Evolutionary conservation across 2,888 invertebrate species (phyloP).

Genomic region (Epirrhoe tristata): DNA sequence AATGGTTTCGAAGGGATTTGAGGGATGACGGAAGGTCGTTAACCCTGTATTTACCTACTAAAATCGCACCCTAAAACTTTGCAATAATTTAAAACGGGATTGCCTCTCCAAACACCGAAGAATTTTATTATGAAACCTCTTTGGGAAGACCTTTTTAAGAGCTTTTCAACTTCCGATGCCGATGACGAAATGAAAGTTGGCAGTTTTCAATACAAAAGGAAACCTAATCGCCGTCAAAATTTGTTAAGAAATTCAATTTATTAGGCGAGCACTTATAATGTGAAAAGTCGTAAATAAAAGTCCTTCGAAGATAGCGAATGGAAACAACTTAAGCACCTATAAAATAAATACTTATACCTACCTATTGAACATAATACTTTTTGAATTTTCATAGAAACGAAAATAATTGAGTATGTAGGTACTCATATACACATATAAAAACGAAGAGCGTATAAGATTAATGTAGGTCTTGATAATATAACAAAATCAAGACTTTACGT

Average conservation of each 20-base stretch:
- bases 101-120: conserved; percentile 53
- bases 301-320: conserved; percentile 2
- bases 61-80: conserved; percentile 52
- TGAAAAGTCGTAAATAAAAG: conserved; percentile 4
- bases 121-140: conserved; percentile 60
- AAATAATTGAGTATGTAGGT: too few species aligned
- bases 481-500: too few species aligned
- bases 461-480: too few species aligned
- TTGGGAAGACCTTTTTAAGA: conserved; percentile 51
- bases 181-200: conserved; percentile 52
- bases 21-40: conserved; percentile 41
- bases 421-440: too few species aligned
- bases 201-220: conserved; percentile 48
- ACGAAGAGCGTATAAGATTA: too few species aligned
- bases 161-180: conserved; percentile 52
- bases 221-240: conserved; percentile 42
- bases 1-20: conserved; percentile 40
- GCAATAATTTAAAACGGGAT: conserved; percentile 55
- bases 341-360: not conserved
- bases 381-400: too few species aligned
- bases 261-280: conserved; percentile 15
- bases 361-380: too few species aligned
- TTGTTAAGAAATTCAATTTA: conserved; percentile 32
- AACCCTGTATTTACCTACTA: conserved; percentile 42
- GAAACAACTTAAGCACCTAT: not conserved